These are phyloP conservation scores for Cassiopea andromeda DNA, from an alignment of 30 jellyfish, hydroid and myxozoan species.

Conservation along the genomic window DNA sequence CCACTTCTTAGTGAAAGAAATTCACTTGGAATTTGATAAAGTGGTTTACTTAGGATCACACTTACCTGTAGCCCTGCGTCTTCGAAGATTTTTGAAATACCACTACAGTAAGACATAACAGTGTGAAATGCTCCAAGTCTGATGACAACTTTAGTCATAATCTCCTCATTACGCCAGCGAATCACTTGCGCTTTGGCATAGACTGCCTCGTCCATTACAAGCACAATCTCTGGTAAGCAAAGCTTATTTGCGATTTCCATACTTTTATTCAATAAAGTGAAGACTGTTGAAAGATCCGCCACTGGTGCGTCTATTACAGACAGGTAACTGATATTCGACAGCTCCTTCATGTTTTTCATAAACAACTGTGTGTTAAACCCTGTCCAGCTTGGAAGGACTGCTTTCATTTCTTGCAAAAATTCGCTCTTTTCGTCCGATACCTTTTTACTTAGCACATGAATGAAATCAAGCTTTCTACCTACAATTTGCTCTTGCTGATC, in stretches of 20 bases:
- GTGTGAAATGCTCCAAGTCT: constrained; percentile 87
- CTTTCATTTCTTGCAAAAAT: background rate
- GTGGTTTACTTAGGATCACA: too few relatives aligned
- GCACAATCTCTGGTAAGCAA: constrained; percentile 27
- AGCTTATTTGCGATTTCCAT: constrained; percentile 53
- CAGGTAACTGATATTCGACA: constrained; percentile 62
- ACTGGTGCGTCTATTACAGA: constrained; percentile 72
- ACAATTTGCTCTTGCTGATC: too few relatives aligned
- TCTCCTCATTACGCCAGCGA: constrained; percentile 60
- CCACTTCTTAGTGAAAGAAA: too few relatives aligned
- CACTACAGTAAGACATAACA: constrained; percentile 79
- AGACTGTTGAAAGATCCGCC: constrained; percentile 50
- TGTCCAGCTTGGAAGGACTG: constrained; percentile 67
- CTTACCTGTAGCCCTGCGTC: constrained; percentile 64
- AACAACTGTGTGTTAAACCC: constrained; percentile 72
- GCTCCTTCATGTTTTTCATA: background rate
- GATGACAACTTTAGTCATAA: constrained; percentile 23
- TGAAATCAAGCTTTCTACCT: background rate
- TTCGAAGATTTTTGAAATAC: constrained; percentile 69
- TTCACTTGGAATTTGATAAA: too few relatives aligned
- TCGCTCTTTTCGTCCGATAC: too few relatives aligned
- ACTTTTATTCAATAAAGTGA: constrained; percentile 33
- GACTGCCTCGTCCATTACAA: constrained; percentile 73
- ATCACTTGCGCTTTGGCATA: constrained; percentile 77
- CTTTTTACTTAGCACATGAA: background rate